Evolutionary conservation across 2,888 invertebrate species (phyloP).

Genomic region (Crioceris asparagi): DNA sequence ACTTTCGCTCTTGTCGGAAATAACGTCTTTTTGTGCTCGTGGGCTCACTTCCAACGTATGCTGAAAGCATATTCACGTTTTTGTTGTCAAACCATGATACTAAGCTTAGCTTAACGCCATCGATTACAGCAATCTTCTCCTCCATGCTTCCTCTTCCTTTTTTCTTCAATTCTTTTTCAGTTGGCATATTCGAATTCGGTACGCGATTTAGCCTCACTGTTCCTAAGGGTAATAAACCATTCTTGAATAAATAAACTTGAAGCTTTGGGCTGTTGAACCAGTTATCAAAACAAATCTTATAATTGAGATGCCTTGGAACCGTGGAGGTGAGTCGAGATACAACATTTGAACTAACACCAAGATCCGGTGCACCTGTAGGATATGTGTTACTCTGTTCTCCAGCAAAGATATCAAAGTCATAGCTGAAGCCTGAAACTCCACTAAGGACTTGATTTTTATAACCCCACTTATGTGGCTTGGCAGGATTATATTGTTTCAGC

Average conservation of each 20-base stretch:
- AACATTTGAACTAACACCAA: conserved; percentile 9
- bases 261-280: conserved; percentile 22
- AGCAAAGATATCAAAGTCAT: conserved; percentile 10
- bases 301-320: conserved; percentile 5
- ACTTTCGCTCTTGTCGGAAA: conserved; percentile 8
- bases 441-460: conserved; percentile 9
- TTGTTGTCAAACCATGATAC: conserved; percentile 32
- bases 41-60: conserved; percentile 24
- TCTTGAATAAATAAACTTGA: conserved; percentile 16
- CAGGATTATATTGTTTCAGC: conserved; percentile 9
- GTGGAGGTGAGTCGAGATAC: conserved; percentile 3
- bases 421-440: conserved; percentile 11
- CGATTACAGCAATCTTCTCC: conserved; percentile 18
- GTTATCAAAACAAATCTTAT: conserved; percentile 26
- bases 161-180: conserved; percentile 10
- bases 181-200: conserved; percentile 4
- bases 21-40: conserved; percentile 12
- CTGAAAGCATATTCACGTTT: conserved; percentile 26
- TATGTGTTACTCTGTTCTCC: conserved; percentile 8
- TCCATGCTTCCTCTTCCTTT: conserved; percentile 15
- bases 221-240: conserved; percentile 17
- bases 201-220: conserved; percentile 14
- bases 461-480: conserved; percentile 9
- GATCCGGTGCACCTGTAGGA: conserved; percentile 7
- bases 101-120: conserved; percentile 17